Conservation (phyloP, 2,888 invertebrate genomes). For the Neoascia interrupta region DNA sequence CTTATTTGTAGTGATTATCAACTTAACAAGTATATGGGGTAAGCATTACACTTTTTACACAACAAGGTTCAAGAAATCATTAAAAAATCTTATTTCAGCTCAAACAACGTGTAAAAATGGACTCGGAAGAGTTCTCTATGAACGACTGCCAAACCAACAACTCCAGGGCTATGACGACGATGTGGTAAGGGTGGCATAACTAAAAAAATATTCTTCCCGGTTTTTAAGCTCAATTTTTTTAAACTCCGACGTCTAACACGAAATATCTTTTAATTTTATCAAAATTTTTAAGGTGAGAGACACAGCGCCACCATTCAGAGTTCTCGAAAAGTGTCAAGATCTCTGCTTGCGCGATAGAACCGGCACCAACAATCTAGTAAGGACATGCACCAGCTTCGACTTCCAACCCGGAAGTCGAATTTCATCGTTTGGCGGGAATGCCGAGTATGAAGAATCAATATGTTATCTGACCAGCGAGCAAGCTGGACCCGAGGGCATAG, state of each 20-base stretch:
- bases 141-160: constrained; percentile 93
- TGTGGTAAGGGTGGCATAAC: no score
- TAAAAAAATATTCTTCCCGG: no score
- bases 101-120: constrained; percentile 96
- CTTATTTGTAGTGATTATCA: constrained; percentile 45
- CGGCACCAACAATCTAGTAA: constrained; percentile 88
- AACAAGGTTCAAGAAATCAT: no score
- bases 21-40: constrained; percentile 58
- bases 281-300: constrained; percentile 84
- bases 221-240: no score
- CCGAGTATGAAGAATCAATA: constrained; percentile 93
- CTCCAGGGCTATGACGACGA: constrained; percentile 94
- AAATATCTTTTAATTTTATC: not conserved
- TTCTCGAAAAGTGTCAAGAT: constrained; percentile 93
- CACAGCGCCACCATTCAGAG: constrained; percentile 91
- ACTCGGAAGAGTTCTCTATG: constrained; percentile 92
- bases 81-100: constrained; percentile 73
- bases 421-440: constrained; percentile 88
- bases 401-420: constrained; percentile 93
- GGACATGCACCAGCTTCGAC: constrained; percentile 93
- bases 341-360: constrained; percentile 90
- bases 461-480: constrained; percentile 93
- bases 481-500: constrained; percentile 92
- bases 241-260: no score
- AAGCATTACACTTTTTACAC: not conserved